phyloP scores from a whole-genome alignment of 2,888 invertebrate genomes.

The Brachycybe producta region DNA sequence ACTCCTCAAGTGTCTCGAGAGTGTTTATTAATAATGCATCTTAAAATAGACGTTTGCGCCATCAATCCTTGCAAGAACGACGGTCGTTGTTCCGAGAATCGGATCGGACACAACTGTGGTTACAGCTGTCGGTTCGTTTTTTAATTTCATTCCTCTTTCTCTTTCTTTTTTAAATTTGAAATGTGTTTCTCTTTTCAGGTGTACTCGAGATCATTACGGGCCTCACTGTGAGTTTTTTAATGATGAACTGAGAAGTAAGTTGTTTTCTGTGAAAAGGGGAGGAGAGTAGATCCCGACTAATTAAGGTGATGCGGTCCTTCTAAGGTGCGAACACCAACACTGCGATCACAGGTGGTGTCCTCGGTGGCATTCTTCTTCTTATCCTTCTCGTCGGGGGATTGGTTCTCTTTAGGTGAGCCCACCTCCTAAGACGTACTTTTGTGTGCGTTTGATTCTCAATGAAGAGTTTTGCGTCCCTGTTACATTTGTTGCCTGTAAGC shows the following conservation, averaged over 20 bases:
- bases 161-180: background rate
- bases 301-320: background rate
- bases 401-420: background rate
- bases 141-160: background rate
- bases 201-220: too few species aligned
- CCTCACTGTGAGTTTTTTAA: too few species aligned
- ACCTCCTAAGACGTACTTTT: too few species aligned
- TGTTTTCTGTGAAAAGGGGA: too few species aligned
- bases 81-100: background rate
- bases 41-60: background rate
- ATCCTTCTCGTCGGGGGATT: background rate
- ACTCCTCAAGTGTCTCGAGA: too few species aligned
- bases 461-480: too few species aligned
- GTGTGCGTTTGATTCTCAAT: too few species aligned
- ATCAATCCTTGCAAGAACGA: slow-evolving; percentile 8
- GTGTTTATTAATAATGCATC: background rate
- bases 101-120: background rate
- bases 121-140: background rate
- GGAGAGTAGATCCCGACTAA: too few species aligned
- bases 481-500: too few species aligned
- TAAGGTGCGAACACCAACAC: slow-evolving; percentile 2
- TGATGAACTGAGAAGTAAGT: too few species aligned
- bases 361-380: background rate
- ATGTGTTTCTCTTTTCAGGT: background rate
- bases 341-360: slow-evolving; percentile 1